Evolutionary conservation across 2,888 invertebrate species (phyloP).

Genomic region (Seira ritae): DNA sequence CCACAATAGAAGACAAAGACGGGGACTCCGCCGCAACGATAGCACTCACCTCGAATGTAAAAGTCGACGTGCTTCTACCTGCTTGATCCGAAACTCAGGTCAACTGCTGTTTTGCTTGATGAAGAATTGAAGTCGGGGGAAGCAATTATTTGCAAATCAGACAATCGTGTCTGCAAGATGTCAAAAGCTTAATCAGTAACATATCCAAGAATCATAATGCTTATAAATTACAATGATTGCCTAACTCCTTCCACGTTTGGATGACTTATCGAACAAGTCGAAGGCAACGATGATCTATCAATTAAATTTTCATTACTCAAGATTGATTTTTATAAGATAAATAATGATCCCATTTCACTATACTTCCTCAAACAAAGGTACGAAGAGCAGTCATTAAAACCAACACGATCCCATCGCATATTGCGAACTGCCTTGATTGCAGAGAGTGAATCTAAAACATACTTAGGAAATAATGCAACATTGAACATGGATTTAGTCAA

Average conservation of each 20-base stretch:
- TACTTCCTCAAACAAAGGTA: neutral
- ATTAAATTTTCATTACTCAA: neutral
- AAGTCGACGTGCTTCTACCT: constrained; percentile 61
- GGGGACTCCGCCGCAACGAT: neutral
- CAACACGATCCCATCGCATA: constrained; percentile 57
- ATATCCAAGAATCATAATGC: constrained; percentile 21
- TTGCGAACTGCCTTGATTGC: constrained; percentile 56
- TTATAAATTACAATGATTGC: constrained; percentile 14
- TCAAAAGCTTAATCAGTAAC: constrained; percentile 66
- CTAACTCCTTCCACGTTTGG: neutral
- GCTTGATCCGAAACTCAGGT: constrained; percentile 55
- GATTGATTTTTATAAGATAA: neutral
- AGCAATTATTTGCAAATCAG: constrained; percentile 71
- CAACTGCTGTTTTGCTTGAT: constrained; percentile 50
- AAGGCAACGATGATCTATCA: neutral
- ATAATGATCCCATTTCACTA: constrained; percentile 28
- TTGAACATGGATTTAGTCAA: constrained; percentile 47
- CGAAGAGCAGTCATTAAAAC: constrained; percentile 13
- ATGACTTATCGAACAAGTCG: neutral
- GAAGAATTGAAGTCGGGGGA: constrained; percentile 55
- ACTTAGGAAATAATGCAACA: constrained; percentile 54
- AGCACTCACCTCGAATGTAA: constrained; percentile 59
- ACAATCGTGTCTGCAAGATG: constrained; percentile 73
- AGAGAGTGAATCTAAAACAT: constrained; percentile 56
- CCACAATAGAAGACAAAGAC: neutral